phyloP scores from a whole-genome alignment of 2,797 vertebrate genomes.

The Clangula hyemalis region DNA sequence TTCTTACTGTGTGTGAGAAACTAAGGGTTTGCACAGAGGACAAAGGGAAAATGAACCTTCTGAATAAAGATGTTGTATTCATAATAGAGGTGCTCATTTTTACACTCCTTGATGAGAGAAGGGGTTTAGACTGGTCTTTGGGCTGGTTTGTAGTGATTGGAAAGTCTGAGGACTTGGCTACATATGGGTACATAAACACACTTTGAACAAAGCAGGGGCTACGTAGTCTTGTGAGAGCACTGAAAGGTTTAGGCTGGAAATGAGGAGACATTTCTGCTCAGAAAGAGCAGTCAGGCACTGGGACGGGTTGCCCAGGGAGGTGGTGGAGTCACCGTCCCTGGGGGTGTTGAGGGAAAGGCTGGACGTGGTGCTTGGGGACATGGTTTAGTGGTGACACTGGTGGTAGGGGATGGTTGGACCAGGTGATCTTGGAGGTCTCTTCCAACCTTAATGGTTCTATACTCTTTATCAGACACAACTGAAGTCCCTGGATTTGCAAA shows the following conservation, averaged over 20 bases:
- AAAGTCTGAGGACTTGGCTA: not conserved
- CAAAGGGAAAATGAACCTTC: not conserved
- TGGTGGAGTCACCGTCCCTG: no score
- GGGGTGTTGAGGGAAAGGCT: no score
- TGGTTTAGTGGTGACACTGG: no score
- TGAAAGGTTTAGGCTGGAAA: no score
- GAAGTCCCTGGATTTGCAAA: not conserved
- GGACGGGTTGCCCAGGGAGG: no score
- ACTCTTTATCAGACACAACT: not conserved
- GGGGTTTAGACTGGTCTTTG: not conserved
- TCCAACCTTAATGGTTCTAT: no score
- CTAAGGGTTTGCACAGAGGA: not conserved
- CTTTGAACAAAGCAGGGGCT: not conserved
- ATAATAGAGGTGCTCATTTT: not conserved
- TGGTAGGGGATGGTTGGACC: no score
- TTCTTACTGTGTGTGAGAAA: not conserved
- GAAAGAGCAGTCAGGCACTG: no score
- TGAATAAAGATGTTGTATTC: not conserved
- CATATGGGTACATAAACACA: not conserved
- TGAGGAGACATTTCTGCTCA: no score
- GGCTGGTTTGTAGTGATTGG: not conserved
- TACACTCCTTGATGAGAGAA: not conserved
- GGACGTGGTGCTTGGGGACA: no score
- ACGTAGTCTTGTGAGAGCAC: not conserved
- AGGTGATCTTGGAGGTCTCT: no score